These are phyloP conservation scores for Anthophora plumipes DNA, from an alignment of 2,888 invertebrate species.

Conservation along the genomic window DNA sequence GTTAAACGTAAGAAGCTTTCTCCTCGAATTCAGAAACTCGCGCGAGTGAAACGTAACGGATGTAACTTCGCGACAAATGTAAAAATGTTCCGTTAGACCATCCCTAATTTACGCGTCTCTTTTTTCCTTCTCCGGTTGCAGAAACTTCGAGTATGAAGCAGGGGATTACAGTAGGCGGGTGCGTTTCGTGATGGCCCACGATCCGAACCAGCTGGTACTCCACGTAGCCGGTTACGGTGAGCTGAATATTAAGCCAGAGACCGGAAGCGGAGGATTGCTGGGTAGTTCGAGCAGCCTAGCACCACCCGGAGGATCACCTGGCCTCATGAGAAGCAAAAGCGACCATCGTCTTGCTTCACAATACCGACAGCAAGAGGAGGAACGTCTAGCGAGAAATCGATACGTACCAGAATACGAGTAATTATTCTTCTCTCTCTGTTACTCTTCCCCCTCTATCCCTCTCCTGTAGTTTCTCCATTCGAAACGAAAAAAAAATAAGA, in stretches of 20 bases:
- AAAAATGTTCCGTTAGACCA: neutral
- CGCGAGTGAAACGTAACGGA: neutral
- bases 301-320: conserved; percentile 88
- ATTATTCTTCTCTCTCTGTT: conserved; percentile 59
- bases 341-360: conserved; percentile 96
- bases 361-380: conserved; percentile 94
- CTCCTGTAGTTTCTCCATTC: neutral
- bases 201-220: conserved; percentile 95
- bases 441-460: neutral
- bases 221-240: conserved; percentile 96
- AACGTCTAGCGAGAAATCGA: conserved; percentile 82
- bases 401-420: conserved; percentile 84
- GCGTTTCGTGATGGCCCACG: conserved; percentile 94
- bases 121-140: conserved; percentile 47
- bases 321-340: conserved; percentile 96
- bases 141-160: conserved; percentile 97
- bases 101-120: conserved; percentile 29
- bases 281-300: conserved; percentile 85
- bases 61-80: neutral
- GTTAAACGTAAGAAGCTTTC: conserved; percentile 20
- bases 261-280: conserved; percentile 80
- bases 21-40: too few relatives aligned
- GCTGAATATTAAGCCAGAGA: conserved; percentile 90
- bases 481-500: too few relatives aligned
- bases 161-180: conserved; percentile 94